Evolutionary conservation across 2,888 invertebrate genomes (phyloP), one percentile per base, ranked within the genome.

Genomic region (Cataglyphis cursor): DNA sequence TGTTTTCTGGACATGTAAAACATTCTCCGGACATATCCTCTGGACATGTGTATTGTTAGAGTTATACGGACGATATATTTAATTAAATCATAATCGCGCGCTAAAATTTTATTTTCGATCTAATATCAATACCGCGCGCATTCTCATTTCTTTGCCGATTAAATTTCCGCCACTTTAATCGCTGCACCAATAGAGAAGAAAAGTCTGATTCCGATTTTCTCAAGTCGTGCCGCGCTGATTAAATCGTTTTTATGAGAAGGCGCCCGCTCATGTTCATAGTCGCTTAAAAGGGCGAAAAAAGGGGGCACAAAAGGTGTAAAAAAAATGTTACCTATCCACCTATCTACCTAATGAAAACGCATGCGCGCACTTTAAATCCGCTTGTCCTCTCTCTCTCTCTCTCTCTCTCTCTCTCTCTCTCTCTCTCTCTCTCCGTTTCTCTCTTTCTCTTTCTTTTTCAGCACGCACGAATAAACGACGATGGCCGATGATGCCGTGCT

Each of bases 161-260:
- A 85, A 75, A 83, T 62, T 83, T 85, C 68, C 80, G 31, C 44
- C 24, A 15, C 51, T 18, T 72, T 73, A 75, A 61, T 81, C 86
- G 83, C 21, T 48, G 28, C 81, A 44, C 51, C n/a, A 59, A 80
- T 80, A 15, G 28, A 57, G n/a, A 24, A 28, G 54, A 35, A 61
- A 44, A 81, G 80, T 78, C 85, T 81, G 78, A 64, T 80, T 76
- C 80, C 57, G 44, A 75, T 84, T 68, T 51, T 66, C 54, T 73
- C 41, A 59, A 62, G 72, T 41, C 44, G 48, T 59, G 81, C 48
- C 82, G 59, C 44, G 85, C 65, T 75, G 44, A 70, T 66, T 73
- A 89, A 85, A 83, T 88, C 82, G 82, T 61, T 57, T 85, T 86
- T 83, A 85, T 59, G 83, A 80, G 76, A 84, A 73, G 83, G 59